Evolutionary conservation across 2,888 invertebrate species (phyloP), one percentile per base, ranked within the genome.

Genomic region (Listrodromus nycthemerus): DNA sequence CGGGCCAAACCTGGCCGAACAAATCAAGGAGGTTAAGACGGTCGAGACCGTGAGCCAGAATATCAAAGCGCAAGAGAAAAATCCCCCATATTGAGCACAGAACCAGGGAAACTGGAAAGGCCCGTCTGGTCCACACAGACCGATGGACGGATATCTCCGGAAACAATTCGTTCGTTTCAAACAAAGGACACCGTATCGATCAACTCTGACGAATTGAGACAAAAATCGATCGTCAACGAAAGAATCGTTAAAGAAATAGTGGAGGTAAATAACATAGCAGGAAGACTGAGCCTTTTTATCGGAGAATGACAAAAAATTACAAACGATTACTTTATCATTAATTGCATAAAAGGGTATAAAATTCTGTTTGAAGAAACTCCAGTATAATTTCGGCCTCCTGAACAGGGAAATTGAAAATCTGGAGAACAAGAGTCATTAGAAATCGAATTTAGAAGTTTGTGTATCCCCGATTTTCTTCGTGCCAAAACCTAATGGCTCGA

Each of bases 41-140:
- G 52, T 82, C 21, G 74, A 82, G 27, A 85, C 27, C n/a, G 82
- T 67, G 8, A 82, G 85, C 48, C 50, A 33, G 2, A 73, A 70
- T 16, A 13, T 84, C 7, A 80, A 80, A 71, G 69, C 63, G 3
- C 50, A 19, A 5, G 76, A 81, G 6, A 81, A 81, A 69, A 58
- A 61, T 19, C 19, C 13, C 5, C 37, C 37, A 37, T 37, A 33
- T 19, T 37, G 65, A 41, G n/a, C 65, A 48, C 67, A 67, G 48
- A 48, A 48, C 19, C 82, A 79, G 74, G 78, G 58, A 83, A 83
- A 83, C 79, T 67, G 73, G 78, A 83, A 63, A 30, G 27, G 80
- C 82, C 80, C 80, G 74, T 66, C 78, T 83, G 77, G 13, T 8
- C 27, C 70, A 37, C 52, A 65, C 77, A 55, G 85, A 74, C 85